These are phyloP conservation scores for Dendrocopos noguchii DNA, from an alignment of 2,113 vertebrate species.

Conservation along the genomic window DNA sequence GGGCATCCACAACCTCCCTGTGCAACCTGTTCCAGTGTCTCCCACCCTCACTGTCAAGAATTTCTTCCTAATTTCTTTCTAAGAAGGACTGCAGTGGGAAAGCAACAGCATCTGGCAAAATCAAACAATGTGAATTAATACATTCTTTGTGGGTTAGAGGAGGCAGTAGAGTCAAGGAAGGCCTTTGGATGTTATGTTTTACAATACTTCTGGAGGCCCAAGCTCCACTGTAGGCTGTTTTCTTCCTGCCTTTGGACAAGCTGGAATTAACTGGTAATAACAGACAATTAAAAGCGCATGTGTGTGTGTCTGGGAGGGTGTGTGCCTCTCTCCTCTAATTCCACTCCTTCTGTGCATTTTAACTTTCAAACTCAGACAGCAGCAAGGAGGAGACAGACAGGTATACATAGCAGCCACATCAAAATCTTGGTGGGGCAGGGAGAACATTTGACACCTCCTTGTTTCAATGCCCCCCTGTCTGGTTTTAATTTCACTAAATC, in stretches of 20 bases:
- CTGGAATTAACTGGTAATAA: slow-evolving; percentile 71
- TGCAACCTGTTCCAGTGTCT: too few relatives aligned
- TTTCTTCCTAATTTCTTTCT: too few relatives aligned
- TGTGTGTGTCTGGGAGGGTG: background rate
- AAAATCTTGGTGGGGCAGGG: slow-evolving; percentile 72
- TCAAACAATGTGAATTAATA: slow-evolving; percentile 47
- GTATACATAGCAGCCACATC: slow-evolving; percentile 76
- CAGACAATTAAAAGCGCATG: slow-evolving; percentile 70
- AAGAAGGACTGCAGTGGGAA: background rate
- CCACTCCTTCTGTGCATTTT: slow-evolving; percentile 61
- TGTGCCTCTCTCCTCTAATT: slow-evolving; percentile 37
- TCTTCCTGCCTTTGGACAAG: slow-evolving; percentile 65
- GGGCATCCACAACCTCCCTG: too few relatives aligned
- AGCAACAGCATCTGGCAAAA: slow-evolving; percentile 29
- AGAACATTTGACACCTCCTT: slow-evolving; percentile 79
- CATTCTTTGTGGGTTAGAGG: slow-evolving; percentile 49
- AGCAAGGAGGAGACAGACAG: slow-evolving; percentile 62
- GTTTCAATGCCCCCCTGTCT: slow-evolving; percentile 72
- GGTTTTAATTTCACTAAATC: slow-evolving; percentile 84
- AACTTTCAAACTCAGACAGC: slow-evolving; percentile 57
- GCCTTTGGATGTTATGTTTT: slow-evolving; percentile 59
- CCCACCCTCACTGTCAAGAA: too few relatives aligned
- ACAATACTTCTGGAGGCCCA: slow-evolving; percentile 58
- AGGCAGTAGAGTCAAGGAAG: slow-evolving; percentile 42
- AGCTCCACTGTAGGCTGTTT: slow-evolving; percentile 47